These are phyloP conservation scores for Dinocampus coccinellae DNA, from an alignment of 2,888 invertebrate genomes.

Conservation along the genomic window DNA sequence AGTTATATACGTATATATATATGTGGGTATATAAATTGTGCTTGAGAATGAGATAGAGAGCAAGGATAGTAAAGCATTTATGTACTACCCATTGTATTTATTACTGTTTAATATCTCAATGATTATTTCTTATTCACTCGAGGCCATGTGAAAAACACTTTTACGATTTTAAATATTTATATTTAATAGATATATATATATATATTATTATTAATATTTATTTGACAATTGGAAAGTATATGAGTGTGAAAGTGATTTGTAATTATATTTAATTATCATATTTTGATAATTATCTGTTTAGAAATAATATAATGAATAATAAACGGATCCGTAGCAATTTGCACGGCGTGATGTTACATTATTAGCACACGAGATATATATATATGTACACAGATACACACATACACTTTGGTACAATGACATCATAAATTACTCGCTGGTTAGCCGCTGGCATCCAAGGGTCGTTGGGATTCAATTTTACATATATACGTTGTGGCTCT, in stretches of 20 bases:
- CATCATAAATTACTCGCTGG: conserved; percentile 30
- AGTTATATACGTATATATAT: conserved; percentile 30
- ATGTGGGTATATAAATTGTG: background rate
- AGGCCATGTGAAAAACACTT: conserved; percentile 29
- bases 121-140: conserved; percentile 16
- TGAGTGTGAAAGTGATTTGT: no score
- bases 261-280: background rate
- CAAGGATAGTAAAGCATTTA: background rate
- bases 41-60: background rate
- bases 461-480: conserved; percentile 29
- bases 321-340: conserved; percentile 25
- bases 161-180: conserved; percentile 13
- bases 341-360: conserved; percentile 4
- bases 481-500: background rate
- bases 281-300: background rate
- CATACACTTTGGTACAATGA: conserved; percentile 31
- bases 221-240: no score
- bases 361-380: no score
- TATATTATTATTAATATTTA: background rate
- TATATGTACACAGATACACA: no score
- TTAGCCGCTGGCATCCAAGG: conserved; percentile 22
- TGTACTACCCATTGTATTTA: background rate
- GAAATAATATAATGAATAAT: conserved; percentile 18
- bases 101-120: background rate
- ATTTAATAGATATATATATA: background rate